Percentiles rank a stretch among this genome's conserved stretches.
These are phyloP conservation scores for Willowsia nigromaculata DNA, from an alignment of 2,888 invertebrate genomes.

Conservation along the genomic window DNA sequence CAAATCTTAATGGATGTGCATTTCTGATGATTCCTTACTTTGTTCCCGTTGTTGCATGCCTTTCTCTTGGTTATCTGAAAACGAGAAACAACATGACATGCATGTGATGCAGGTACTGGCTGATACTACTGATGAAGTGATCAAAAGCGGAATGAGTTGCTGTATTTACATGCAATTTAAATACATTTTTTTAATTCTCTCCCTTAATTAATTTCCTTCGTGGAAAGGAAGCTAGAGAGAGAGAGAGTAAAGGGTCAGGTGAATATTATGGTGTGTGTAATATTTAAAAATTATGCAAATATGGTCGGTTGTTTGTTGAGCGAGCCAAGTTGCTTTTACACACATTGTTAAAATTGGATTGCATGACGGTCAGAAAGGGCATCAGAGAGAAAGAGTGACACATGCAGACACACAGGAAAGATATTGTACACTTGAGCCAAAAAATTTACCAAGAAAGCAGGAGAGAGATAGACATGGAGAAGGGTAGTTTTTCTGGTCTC, in stretches of 20 bases:
- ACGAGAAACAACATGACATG: neutral
- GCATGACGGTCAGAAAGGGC: neutral
- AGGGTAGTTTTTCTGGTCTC: neutral
- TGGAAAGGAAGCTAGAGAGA: slow-evolving; percentile 19
- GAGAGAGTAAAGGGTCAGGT: slow-evolving; percentile 26
- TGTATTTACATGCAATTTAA: slow-evolving; percentile 60
- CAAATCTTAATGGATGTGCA: neutral
- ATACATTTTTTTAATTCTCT: slow-evolving; percentile 34
- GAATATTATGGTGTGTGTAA: neutral
- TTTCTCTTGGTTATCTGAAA: neutral
- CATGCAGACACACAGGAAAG: neutral
- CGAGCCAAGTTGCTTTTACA: too few species aligned
- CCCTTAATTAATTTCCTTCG: neutral
- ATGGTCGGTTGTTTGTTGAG: neutral
- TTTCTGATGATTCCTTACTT: neutral
- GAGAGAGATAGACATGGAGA: neutral
- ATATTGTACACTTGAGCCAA: neutral
- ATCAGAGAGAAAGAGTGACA: neutral
- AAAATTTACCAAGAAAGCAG: neutral
- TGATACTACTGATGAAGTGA: slow-evolving; percentile 59
- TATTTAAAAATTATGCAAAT: slow-evolving; percentile 11
- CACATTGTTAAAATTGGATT: neutral
- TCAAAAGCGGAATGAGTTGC: slow-evolving; percentile 14
- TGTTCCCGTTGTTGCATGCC: neutral
- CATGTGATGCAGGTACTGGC: neutral